Evolutionary conservation across 2,888 invertebrate species (phyloP).

Genomic region (Cinara cedri): DNA sequence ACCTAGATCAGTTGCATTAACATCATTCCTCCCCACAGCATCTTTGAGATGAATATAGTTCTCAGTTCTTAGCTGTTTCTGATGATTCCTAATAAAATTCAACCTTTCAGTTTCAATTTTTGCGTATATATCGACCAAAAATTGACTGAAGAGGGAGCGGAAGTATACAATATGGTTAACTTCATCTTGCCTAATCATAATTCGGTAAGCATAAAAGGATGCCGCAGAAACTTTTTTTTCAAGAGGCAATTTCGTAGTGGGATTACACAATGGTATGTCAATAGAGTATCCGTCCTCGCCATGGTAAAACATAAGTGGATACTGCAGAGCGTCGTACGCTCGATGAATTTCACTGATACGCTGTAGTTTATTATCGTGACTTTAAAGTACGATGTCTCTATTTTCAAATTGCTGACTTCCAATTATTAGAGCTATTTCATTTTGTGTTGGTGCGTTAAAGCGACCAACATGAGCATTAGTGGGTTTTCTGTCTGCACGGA

Average conservation of each 20-base stretch:
- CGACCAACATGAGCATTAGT: not conserved
- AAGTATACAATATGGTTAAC: too few relatives aligned
- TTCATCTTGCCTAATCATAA: too few relatives aligned
- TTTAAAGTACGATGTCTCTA: not conserved
- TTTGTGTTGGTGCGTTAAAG: not conserved
- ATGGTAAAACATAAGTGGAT: conserved; percentile 47
- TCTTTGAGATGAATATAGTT: conserved; percentile 10
- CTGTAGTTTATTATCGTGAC: conserved; percentile 61
- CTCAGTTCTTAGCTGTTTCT: not conserved
- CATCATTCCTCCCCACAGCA: conserved; percentile 6
- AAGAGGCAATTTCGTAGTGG: conserved; percentile 15
- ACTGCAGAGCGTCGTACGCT: conserved; percentile 59
- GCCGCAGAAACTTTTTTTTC: conserved; percentile 42
- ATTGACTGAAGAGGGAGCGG: too few relatives aligned
- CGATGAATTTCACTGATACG: conserved; percentile 65
- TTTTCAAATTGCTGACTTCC: not conserved
- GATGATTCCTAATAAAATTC: conserved; percentile 11
- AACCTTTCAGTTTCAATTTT: conserved; percentile 62
- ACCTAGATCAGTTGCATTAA: too few relatives aligned
- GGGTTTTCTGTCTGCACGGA: not conserved
- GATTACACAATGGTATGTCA: conserved; percentile 29
- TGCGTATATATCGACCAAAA: conserved; percentile 60
- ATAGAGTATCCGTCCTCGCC: conserved; percentile 56
- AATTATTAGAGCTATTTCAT: not conserved
- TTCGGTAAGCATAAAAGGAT: too few relatives aligned